Conservation (phyloP, 1,140 invertebrate genomes). For the Pentalonia nigronervosa region DNA sequence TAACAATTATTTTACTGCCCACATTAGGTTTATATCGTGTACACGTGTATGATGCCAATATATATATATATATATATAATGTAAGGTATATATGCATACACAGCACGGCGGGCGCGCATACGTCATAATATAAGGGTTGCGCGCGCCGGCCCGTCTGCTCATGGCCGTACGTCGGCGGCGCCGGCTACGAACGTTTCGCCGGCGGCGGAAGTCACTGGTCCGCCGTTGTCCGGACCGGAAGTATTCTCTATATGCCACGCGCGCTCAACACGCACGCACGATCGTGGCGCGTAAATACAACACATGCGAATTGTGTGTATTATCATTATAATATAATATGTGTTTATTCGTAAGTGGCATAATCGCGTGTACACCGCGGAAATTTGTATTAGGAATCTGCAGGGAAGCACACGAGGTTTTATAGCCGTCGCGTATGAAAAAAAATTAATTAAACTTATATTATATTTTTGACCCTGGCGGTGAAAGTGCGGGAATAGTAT, state of each 20-base stretch:
- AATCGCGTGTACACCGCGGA: not conserved
- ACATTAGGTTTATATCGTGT: not conserved
- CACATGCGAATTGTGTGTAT: not conserved
- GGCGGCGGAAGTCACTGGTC: slow-evolving; percentile 53
- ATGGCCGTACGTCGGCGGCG: not conserved
- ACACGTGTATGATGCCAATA: not conserved
- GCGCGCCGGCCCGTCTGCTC: slow-evolving; percentile 49
- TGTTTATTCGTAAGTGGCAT: not conserved
- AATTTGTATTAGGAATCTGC: not conserved
- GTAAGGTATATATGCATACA: not conserved
- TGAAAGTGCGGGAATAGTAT: not conserved
- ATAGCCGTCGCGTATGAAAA: not conserved
- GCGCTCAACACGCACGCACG: not conserved
- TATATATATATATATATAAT: not conserved
- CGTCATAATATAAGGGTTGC: slow-evolving; percentile 51
- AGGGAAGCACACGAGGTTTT: not conserved
- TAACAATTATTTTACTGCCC: not conserved
- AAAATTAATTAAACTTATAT: not conserved
- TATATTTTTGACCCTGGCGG: not conserved
- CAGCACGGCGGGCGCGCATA: not conserved
- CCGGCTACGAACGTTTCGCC: slow-evolving; percentile 27
- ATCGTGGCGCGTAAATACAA: not conserved
- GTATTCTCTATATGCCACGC: not conserved
- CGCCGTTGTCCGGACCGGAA: slow-evolving; percentile 56
- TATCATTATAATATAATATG: no score